Conservation (phyloP, 2,113 vertebrate species). For the Phodopus roborovskii region DNA sequence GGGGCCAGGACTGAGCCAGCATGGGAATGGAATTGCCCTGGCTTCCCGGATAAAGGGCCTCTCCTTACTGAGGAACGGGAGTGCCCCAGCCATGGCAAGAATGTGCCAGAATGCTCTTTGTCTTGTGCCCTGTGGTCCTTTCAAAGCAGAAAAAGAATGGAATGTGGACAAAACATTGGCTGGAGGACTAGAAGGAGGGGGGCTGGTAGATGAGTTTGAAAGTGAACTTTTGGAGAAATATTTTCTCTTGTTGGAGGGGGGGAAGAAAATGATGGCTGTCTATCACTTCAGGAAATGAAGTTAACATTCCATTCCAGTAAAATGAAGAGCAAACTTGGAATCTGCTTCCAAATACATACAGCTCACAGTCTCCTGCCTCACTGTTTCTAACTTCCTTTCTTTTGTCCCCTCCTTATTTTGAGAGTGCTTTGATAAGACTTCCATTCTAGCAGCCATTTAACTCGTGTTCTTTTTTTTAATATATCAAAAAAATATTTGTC, state of each 20-base stretch:
- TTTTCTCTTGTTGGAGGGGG: not conserved
- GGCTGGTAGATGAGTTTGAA: not conserved
- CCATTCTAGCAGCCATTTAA: not conserved
- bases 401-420: not conserved
- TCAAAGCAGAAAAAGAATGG: conserved; percentile 9
- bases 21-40: conserved; percentile 67
- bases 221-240: not conserved
- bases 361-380: not conserved
- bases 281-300: not conserved
- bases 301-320: conserved; percentile 23
- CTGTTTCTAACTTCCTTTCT: not conserved
- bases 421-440: not conserved
- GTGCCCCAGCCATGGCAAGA: conserved; percentile 48
- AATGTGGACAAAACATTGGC: conserved; percentile 37
- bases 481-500: not conserved
- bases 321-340: not conserved
- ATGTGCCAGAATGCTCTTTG: conserved; percentile 34
- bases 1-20: conserved; percentile 83
- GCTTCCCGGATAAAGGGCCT: conserved; percentile 66
- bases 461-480: not conserved
- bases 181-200: not conserved
- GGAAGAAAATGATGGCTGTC: not conserved
- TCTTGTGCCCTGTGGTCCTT: not conserved
- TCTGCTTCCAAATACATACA: conserved; percentile 22
- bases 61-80: conserved; percentile 17